Evolutionary conservation across 2,888 invertebrate species (phyloP), one percentile per base, ranked within the genome.

Genomic region (Nomada goodeniana): DNA sequence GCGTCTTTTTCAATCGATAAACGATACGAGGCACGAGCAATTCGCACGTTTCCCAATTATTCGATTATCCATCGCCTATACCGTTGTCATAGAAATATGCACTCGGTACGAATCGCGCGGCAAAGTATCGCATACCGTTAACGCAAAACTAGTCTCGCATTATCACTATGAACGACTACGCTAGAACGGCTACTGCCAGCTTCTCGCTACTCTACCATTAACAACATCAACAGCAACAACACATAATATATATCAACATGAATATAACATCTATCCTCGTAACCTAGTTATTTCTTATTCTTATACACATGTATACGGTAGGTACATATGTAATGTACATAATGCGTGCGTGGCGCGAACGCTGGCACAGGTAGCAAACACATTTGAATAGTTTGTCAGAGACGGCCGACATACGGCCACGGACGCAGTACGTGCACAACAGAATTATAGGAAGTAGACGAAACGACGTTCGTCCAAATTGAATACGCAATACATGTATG

Each of bases 201-300:
- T 77, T 82, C 57, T 72, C 68, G 69, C 83, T 90, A 92, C 72
- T 81, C 90, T 90, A 93, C 86, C 85, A 87, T 92, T 92, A 93
- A 93, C 91, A 93, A 93, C 93, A 93, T 92, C 91, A 93, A 93
- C 93, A 93, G 91, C 93, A 93, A 93, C 91, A 93, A 93, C 93
- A 93, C 92, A 91, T 92, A 92, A 91, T 93, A 91, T 36, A 47
- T 90, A 89, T 92, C 90, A 93, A 92, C 92, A 89, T 89, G 89
- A 89, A 91, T 88, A 88, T 85, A 89, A 81, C 89, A 82, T 84
- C 80, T 86, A 80, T 85, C 83, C 79, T 81, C 70, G 80, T 79
- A 86, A 42, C 61, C 76, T 88, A 89, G 55, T 71, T 77, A 26
- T 72, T 73, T 68, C n/a, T 70, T 83, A 78, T 70, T 80, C 69